Evolutionary conservation across 2,888 invertebrate genomes (phyloP).

Genomic region (Orthosia cruda): DNA sequence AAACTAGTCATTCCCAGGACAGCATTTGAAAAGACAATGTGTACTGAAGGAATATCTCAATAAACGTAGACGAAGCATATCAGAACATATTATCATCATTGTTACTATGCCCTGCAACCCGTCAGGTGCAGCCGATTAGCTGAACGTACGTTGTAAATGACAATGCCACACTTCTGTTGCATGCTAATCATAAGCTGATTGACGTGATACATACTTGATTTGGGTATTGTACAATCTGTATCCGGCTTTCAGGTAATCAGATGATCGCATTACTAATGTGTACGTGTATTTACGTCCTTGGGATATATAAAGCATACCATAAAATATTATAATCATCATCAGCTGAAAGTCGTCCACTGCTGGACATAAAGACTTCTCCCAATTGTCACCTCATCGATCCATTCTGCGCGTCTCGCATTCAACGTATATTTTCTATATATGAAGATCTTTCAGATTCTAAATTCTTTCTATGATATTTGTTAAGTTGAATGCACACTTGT

Average conservation of each 20-base stretch:
- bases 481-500: too few relatives aligned
- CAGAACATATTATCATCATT: constrained; percentile 26
- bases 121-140: constrained; percentile 41
- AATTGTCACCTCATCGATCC: too few relatives aligned
- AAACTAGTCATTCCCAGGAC: background rate
- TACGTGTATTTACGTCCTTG: too few relatives aligned
- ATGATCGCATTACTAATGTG: background rate
- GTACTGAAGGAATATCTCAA: background rate
- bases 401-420: too few relatives aligned
- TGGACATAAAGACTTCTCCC: too few relatives aligned
- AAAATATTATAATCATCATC: too few relatives aligned
- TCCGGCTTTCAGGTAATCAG: background rate
- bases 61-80: background rate
- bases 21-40: background rate
- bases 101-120: constrained; percentile 2
- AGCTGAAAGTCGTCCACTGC: too few relatives aligned
- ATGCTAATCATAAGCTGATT: constrained; percentile 33
- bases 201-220: constrained; percentile 28
- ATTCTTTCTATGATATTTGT: too few relatives aligned
- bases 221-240: background rate
- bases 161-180: constrained; percentile 33
- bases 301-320: too few relatives aligned
- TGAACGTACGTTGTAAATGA: constrained; percentile 30
- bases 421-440: too few relatives aligned
- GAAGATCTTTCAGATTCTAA: too few relatives aligned